Evolutionary conservation across 2,888 invertebrate genomes (phyloP).

Genomic region (Eristalis intricaria): DNA sequence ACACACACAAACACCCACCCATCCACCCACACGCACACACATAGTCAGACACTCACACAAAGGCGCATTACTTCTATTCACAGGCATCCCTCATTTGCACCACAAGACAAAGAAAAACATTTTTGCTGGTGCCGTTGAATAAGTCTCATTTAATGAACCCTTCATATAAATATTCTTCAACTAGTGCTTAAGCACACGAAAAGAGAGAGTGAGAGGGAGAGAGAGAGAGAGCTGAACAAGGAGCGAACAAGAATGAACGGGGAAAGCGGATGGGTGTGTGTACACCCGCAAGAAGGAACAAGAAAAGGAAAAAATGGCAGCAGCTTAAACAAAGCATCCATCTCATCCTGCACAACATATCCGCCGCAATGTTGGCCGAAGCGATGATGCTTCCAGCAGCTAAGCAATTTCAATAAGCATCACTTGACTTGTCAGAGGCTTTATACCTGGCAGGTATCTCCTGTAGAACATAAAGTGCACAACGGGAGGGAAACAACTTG

Average conservation of each 20-base stretch:
- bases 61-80: not conserved
- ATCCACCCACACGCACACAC: not conserved
- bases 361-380: conserved; percentile 4
- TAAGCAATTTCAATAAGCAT: conserved; percentile 68
- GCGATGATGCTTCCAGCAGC: conserved; percentile 61
- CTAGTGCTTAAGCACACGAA: conserved; percentile 44
- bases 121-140: conserved; percentile 44
- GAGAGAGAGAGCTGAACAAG: not conserved
- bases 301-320: conserved; percentile 16
- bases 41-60: not conserved
- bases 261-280: not conserved
- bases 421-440: conserved; percentile 66
- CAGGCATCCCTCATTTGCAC: conserved; percentile 26
- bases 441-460: conserved; percentile 59
- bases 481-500: conserved; percentile 60
- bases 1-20: not conserved
- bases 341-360: conserved; percentile 1
- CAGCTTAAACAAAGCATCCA: conserved; percentile 47
- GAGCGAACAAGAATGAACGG: not conserved
- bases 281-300: not conserved
- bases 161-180: conserved; percentile 49
- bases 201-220: too few species aligned
- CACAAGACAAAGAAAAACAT: conserved; percentile 42
- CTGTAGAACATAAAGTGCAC: conserved; percentile 48
- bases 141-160: conserved; percentile 62